A percentile compares a stretch with the other conserved stretches of the same genome.
Evolutionary conservation across 2,888 invertebrate species (phyloP).

Genomic region (Apodemia mormo): DNA sequence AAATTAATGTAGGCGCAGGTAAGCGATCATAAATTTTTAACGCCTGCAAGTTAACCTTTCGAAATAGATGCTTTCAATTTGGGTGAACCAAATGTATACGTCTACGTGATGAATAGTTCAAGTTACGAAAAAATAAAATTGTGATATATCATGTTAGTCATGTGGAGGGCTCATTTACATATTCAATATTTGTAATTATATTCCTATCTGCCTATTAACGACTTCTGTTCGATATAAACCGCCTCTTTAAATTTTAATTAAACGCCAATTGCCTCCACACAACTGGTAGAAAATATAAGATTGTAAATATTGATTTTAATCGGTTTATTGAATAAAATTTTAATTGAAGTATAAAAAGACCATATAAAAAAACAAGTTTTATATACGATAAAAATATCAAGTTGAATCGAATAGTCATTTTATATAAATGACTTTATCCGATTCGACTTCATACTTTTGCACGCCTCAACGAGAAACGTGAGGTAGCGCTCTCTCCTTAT

Average conservation of each 20-base stretch:
- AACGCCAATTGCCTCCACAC: not conserved
- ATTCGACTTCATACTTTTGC: too few species aligned
- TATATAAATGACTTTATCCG: too few species aligned
- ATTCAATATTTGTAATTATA: not conserved
- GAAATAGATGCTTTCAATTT: conserved; percentile 21
- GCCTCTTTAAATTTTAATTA: conserved; percentile 6
- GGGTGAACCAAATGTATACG: conserved; percentile 1
- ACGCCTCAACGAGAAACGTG: too few species aligned
- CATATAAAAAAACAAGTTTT: too few species aligned
- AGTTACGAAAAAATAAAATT: conserved; percentile 4
- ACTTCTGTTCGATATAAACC: conserved; percentile 1
- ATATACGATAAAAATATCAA: too few species aligned
- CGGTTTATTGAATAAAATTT: not conserved
- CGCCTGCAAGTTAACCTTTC: conserved; percentile 50
- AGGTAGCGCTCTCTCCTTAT: too few species aligned
- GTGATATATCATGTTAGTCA: not conserved
- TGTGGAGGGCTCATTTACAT: not conserved
- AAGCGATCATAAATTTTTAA: conserved; percentile 65
- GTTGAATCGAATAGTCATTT: too few species aligned
- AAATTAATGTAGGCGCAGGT: conserved; percentile 63
- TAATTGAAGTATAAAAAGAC: not conserved
- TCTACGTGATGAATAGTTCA: not conserved
- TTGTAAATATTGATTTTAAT: not conserved
- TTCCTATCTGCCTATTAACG: not conserved
- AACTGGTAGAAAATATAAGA: not conserved